Evolutionary conservation across 2,888 invertebrate genomes (phyloP).

Genomic region (Diarsia dahlii): DNA sequence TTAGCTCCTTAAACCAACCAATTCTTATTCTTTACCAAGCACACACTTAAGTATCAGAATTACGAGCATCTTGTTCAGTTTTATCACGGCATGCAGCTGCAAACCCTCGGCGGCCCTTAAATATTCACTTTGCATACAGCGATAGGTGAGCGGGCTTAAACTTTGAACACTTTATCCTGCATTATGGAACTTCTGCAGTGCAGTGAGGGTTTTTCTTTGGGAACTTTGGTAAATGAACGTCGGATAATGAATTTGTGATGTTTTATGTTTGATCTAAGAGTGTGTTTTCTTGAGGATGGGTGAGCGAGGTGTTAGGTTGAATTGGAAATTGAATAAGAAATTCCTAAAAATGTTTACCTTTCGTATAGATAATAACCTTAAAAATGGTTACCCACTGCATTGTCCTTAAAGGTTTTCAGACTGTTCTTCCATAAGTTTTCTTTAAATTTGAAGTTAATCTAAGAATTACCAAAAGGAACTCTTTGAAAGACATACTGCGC

Average conservation of each 20-base stretch:
- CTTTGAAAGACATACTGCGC: neutral
- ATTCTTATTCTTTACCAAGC: slow-evolving; percentile 73
- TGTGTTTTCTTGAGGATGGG: too few species aligned
- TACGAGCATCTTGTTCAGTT: slow-evolving; percentile 80
- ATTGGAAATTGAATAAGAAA: too few species aligned
- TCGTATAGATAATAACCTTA: too few species aligned
- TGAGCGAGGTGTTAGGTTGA: too few species aligned
- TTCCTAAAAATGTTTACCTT: too few species aligned
- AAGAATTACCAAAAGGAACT: too few species aligned
- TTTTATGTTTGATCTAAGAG: slow-evolving; percentile 6
- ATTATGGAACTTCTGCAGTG: slow-evolving; percentile 71
- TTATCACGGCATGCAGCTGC: slow-evolving; percentile 82
- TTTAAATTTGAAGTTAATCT: neutral
- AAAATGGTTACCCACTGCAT: neutral
- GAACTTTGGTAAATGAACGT: slow-evolving; percentile 39
- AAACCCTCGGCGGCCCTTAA: slow-evolving; percentile 74
- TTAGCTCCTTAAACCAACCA: slow-evolving; percentile 36
- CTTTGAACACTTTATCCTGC: slow-evolving; percentile 75
- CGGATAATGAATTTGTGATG: slow-evolving; percentile 25
- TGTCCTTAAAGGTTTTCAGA: neutral
- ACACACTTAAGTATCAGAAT: slow-evolving; percentile 79
- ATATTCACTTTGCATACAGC: slow-evolving; percentile 84
- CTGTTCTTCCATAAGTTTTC: neutral
- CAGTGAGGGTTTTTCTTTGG: slow-evolving; percentile 49
- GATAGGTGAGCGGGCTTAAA: slow-evolving; percentile 77